Evolutionary conservation across 2,113 vertebrate genomes (phyloP).

Genomic region (Rhinoptilus africanus): DNA sequence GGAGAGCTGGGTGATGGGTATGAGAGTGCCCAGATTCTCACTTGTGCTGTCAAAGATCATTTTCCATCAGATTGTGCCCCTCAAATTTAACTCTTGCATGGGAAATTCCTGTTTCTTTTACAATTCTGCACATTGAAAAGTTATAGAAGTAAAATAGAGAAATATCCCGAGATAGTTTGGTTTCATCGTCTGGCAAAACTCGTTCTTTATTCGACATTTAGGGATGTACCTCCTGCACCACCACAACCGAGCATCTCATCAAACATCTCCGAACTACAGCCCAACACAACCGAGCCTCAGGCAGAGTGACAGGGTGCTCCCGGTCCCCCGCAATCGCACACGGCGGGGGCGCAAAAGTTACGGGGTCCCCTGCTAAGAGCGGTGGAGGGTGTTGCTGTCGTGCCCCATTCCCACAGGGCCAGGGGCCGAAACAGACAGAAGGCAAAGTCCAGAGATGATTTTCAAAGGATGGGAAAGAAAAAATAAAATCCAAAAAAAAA

Average conservation of each 20-base stretch:
- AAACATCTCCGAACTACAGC: background rate
- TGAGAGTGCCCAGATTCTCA: background rate
- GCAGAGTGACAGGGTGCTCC: rapidly evolving
- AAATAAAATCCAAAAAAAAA: no score
- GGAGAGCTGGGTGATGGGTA: background rate
- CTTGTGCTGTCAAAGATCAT: rapidly evolving
- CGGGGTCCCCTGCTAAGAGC: background rate
- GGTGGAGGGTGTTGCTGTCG: no score
- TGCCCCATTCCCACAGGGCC: background rate
- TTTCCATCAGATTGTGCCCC: background rate
- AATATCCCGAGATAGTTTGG: background rate
- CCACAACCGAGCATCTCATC: background rate
- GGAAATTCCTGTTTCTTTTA: background rate
- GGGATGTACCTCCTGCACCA: background rate
- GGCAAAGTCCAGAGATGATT: background rate
- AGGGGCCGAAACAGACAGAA: background rate
- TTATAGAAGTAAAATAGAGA: background rate
- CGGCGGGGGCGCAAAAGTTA: rapidly evolving
- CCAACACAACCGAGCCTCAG: rapidly evolving
- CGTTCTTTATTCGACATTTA: background rate
- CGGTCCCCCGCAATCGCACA: rapidly evolving
- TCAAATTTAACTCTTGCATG: rapidly evolving
- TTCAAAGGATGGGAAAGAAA: background rate
- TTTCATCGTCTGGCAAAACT: background rate
- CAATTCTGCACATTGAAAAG: background rate